A percentile compares a stretch with the other conserved stretches of the same genome.
Evolutionary conservation across 2,797 vertebrate species (phyloP).

Genomic region (Neosilurus mollespiculum): DNA sequence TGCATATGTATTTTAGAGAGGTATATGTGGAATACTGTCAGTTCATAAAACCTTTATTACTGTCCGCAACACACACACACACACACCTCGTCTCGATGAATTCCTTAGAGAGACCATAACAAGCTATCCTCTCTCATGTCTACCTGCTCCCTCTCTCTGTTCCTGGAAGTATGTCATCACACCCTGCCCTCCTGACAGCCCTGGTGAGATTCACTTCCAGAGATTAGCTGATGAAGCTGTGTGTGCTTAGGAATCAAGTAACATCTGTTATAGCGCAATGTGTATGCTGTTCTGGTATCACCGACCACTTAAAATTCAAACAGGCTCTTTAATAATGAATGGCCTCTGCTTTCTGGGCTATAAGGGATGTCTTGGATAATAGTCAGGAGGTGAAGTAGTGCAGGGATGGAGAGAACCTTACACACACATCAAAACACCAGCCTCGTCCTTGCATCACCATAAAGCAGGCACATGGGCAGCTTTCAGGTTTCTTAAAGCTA

Average conservation of each 20-base stretch:
- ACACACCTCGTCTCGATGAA: neutral
- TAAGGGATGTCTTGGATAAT: conserved; percentile 9
- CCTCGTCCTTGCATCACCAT: conserved; percentile 12
- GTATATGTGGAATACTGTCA: neutral
- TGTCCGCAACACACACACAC: neutral
- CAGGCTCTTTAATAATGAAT: conserved; percentile 9
- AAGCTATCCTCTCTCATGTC: neutral
- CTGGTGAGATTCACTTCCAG: conserved; percentile 16
- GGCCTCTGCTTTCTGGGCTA: conserved; percentile 11
- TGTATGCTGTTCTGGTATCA: conserved; percentile 3
- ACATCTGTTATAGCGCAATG: conserved; percentile 1
- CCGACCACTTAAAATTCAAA: conserved; percentile 13
- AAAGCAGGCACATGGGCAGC: neutral
- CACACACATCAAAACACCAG: conserved; percentile 15
- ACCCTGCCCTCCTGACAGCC: conserved; percentile 23
- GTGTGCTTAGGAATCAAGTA: conserved; percentile 23
- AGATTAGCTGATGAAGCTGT: conserved; percentile 20
- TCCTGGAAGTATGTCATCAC: neutral
- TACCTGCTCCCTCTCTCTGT: conserved; percentile 3
- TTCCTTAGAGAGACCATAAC: conserved; percentile 9
- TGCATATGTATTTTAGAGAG: neutral
- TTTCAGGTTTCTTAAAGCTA: conserved; percentile 16
- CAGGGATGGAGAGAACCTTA: conserved; percentile 21
- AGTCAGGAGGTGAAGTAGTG: conserved; percentile 16
- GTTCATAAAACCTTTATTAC: neutral